Base-by-base conservation (phyloP, 1,140 invertebrate genomes). In the Drosophila tsacasi region DNA sequence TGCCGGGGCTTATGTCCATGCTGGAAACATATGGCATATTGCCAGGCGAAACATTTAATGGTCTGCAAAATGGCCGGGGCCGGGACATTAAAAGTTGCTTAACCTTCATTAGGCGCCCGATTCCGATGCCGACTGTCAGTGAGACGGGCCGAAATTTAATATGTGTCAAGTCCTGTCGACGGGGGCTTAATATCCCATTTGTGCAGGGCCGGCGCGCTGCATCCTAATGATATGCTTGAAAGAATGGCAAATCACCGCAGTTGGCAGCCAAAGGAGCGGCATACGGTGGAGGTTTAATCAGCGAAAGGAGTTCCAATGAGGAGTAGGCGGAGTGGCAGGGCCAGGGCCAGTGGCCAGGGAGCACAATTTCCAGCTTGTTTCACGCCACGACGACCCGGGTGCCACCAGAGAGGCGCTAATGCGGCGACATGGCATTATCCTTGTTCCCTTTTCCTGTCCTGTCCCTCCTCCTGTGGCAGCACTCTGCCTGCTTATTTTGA, bases 21-120 rank as follows among this genome's bases (percentile, higher is more conserved):
- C 66, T 83, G 83, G 71, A 90, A 90, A 76, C 84, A 89, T 90
- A 89, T 89, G 84, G 84, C 77, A 90, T 90, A 89, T 89, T 89
- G 85, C 84, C 84, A 89, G 84, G 84, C 84, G 83, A 89, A 89
- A 90, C 84, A 89, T 89, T 89, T 89, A 89, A 89, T 89, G 85
- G 85, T 84, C 85, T 81, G 85, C 84, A 84, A 89, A 89, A 89
- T 79, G 84, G 85, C 59, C 81, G 58, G 40, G 42, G 40, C 65
- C 44, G 60, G 74, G 73, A 78, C 84, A 89, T 89, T 89, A 89
- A 89, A 89, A 89, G 85, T 89, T 90, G 84, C 84, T 89, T 89
- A 89, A 89, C 84, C 84, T 89, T 89, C 85, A 89, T 89, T 89
- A 89, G 84, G 85, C 67, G 63, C 58, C 64, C 57, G 62, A 69